Base-by-base conservation (phyloP, 2,888 invertebrate species). In the Lordiphosa andalusiaca region DNA sequence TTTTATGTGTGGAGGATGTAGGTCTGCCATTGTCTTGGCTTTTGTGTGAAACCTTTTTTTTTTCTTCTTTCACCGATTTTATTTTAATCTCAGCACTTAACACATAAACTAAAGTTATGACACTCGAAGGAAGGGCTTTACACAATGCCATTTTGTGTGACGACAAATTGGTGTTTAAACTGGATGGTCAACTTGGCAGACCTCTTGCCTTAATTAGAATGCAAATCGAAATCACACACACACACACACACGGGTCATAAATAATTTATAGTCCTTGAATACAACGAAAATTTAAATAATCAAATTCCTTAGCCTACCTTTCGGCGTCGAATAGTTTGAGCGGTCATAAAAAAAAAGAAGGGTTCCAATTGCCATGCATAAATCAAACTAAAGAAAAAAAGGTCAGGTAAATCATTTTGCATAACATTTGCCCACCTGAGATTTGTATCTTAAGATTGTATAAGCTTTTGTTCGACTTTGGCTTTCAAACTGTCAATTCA, bases 171-270 rank as follows among this genome's bases (percentile, higher is more conserved):
- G 75, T 71, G 63, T 62, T 74, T 59, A 66, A 56, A 61, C 62
- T 30, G 37, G 33, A 58, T 59, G 53, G 59, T 63, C 82, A 74
- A 47, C 75, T 48, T 51, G 82, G 73, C 65, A 78, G 66, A 82
- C 80, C 82, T 78, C 78, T 69, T 37, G 67, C 66, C 71, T 71
- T 85, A 80, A 85, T 85, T 80, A 80, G 77, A 77, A 77, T 74
- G 58, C 57, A 53, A 41, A 64, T 63, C 44, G 46, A 47, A 54
- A 41, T 50, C 19, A 13, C 51, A 36, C 41, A 51, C 37, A 4
- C 42, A 46, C 50, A 16, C 19, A 52, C 40, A 21, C 35, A 40
- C 6, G 39, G 42, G 68, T 82, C 71, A 85, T 86, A 74, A 72
- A 86, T 85, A 68, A 85, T 86, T 72, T 69, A 85, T 85, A 71